Conservation (phyloP, 2,888 invertebrate species). For the Arrhopalites spinosus region DNA sequence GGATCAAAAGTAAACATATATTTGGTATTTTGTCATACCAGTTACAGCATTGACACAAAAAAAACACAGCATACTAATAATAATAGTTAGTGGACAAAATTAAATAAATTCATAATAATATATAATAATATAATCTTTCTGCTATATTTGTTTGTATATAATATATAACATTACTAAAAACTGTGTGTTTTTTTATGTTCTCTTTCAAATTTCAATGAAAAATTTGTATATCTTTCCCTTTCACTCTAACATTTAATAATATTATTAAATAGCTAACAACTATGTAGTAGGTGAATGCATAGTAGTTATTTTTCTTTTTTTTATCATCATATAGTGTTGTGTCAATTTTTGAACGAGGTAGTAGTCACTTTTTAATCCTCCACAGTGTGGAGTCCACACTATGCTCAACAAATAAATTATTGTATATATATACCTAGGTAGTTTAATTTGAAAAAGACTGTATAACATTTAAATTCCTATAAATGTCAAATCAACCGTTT, state of each 20-base stretch:
- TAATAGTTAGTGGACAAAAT: neutral
- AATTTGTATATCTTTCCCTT: neutral
- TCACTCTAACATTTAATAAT: constrained; percentile 21
- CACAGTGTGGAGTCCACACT: too few species aligned
- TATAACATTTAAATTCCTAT: constrained; percentile 10
- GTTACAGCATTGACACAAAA: constrained; percentile 13
- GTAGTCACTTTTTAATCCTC: neutral
- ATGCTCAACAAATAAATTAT: constrained; percentile 22
- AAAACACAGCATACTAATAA: neutral
- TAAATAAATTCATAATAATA: neutral
- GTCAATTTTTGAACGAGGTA: constrained; percentile 10
- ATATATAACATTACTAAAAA: too few species aligned
- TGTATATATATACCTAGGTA: neutral
- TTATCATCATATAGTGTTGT: constrained; percentile 5
- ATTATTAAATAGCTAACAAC: neutral
- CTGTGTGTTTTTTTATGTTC: too few species aligned
- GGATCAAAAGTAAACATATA: constrained; percentile 23
- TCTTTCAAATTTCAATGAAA: neutral
- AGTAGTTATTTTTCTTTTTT: constrained; percentile 6
- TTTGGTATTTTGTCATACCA: constrained; percentile 11
- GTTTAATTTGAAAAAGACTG: constrained; percentile 14
- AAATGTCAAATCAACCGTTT: neutral
- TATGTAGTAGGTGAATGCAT: constrained; percentile 9
- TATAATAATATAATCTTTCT: neutral
- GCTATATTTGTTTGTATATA: too few species aligned